Evolutionary conservation across 2,113 vertebrate species (phyloP).

Genomic region (Malurus elegans): DNA sequence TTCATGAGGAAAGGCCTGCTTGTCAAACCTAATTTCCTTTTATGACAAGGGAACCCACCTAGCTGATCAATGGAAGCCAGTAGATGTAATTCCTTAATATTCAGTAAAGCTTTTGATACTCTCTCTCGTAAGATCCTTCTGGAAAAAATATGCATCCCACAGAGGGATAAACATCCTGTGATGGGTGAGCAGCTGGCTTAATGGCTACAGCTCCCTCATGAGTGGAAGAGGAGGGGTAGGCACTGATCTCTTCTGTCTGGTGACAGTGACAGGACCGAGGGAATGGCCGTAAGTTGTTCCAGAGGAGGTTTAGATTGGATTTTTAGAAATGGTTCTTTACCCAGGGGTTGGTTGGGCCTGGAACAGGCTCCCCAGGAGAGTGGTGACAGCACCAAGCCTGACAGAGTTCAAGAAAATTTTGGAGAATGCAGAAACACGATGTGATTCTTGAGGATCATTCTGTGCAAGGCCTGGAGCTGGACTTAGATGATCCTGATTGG

Average conservation of each 20-base stretch:
- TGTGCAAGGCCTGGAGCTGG: neutral
- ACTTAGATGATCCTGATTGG: neutral
- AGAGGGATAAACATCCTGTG: neutral
- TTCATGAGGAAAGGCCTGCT: neutral
- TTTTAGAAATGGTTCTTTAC: neutral
- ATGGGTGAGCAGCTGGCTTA: neutral
- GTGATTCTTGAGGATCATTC: accelerated
- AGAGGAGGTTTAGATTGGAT: neutral
- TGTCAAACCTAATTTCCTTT: neutral
- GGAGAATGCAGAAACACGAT: neutral
- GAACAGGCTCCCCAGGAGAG: neutral
- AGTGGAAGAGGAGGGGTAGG: neutral
- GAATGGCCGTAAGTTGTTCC: neutral
- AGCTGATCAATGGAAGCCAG: neutral
- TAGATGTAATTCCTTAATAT: neutral
- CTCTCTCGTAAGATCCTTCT: neutral
- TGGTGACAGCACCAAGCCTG: neutral
- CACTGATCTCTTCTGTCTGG: neutral
- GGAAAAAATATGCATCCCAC: neutral
- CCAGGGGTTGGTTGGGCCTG: neutral
- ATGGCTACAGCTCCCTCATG: accelerated
- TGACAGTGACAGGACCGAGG: neutral
- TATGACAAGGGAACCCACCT: neutral
- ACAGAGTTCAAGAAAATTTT: neutral
- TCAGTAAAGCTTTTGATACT: accelerated